phyloP scores from a whole-genome alignment of 2,888 invertebrate species.

The Lordiphosa fenestrarum region DNA sequence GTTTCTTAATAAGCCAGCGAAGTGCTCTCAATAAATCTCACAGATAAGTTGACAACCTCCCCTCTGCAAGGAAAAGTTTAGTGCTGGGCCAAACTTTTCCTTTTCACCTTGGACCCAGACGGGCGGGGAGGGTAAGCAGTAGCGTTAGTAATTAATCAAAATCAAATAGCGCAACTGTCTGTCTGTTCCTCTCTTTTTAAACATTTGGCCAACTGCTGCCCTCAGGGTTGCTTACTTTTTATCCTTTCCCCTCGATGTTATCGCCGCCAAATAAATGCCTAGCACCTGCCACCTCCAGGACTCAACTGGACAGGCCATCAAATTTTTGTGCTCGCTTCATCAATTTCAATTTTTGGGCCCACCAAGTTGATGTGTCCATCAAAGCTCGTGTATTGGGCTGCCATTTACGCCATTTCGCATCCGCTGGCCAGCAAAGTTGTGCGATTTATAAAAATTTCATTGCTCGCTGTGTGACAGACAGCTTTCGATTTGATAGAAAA shows the following conservation, averaged over 20 bases:
- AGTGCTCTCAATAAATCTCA: conserved; percentile 66
- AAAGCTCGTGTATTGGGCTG: conserved; percentile 15
- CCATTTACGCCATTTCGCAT: conserved; percentile 19
- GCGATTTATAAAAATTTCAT: conserved; percentile 71
- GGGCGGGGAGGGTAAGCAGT: too few relatives aligned
- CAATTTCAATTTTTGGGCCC: conserved; percentile 64
- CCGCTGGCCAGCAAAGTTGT: too few relatives aligned
- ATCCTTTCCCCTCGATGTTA: conserved; percentile 33
- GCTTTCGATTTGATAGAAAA: conserved; percentile 74
- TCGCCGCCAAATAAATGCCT: conserved; percentile 48
- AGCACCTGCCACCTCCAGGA: conserved; percentile 61
- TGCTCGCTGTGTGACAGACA: conserved; percentile 69
- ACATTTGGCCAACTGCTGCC: conserved; percentile 39
- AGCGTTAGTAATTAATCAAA: conserved; percentile 79
- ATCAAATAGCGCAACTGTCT: conserved; percentile 74
- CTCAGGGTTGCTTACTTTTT: conserved; percentile 36
- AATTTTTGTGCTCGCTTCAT: conserved; percentile 60
- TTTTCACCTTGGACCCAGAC: conserved; percentile 37
- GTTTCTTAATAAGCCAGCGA: conserved; percentile 48
- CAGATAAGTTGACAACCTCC: conserved; percentile 68
- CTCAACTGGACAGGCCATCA: conserved; percentile 49
- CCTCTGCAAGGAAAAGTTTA: conserved; percentile 24
- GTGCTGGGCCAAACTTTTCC: conserved; percentile 51
- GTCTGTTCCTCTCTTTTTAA: conserved; percentile 46
- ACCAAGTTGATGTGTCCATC: conserved; percentile 62